Base-by-base conservation (phyloP, 2,888 invertebrate species). In the Leptinotarsa juncta region DNA sequence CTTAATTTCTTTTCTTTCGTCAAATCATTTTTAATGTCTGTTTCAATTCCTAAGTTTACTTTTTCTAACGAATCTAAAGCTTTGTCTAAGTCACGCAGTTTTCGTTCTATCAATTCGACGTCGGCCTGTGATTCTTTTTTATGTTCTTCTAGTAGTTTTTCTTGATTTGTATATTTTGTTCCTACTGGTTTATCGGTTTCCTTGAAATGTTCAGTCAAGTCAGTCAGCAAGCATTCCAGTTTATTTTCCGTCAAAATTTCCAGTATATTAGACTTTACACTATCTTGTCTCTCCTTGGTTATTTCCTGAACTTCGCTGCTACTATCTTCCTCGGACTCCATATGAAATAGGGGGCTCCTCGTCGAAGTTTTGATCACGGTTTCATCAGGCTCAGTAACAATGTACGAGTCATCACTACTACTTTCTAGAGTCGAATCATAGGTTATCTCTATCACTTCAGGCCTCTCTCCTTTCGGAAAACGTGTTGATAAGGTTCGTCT, bases 301-400 rank as follows among this genome's bases (percentile, higher is more conserved):
- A 74, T 73, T 72, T 67, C 20, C 55, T 79, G 80, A 26, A 77
- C 67, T 53, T 69, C 49, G 10, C 66, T 23, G n/a, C 82, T 78
- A 71, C 85, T 84, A 70, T 88, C 88, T 53, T 88, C 89, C 80
- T 88, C 88, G 15, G 89, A 89, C 81, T 88, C 89, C 77, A 89
- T 85, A 74, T 87, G 86, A 78, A 90, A 90, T 72, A 89, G 81
- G 14, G 89, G 88, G 81, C 87, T 88, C 73, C 87, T 84, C 20
- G 4, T 65, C 49, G 51, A 20, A 12, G 2, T 15, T 26, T 69
- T 53, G 7, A 18, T 57, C 10, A 71, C 67, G 53, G 67, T 10
- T 51, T 83, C 83, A 67, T 80, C 81, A 7, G 84, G 83, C 70
- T 84, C 84, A 3, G 82, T 83, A 14, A 84, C 83, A 15, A 78